These are phyloP conservation scores for Malacoctenus gilli DNA, from an alignment of 2,797 vertebrate genomes.

Conservation along the genomic window DNA sequence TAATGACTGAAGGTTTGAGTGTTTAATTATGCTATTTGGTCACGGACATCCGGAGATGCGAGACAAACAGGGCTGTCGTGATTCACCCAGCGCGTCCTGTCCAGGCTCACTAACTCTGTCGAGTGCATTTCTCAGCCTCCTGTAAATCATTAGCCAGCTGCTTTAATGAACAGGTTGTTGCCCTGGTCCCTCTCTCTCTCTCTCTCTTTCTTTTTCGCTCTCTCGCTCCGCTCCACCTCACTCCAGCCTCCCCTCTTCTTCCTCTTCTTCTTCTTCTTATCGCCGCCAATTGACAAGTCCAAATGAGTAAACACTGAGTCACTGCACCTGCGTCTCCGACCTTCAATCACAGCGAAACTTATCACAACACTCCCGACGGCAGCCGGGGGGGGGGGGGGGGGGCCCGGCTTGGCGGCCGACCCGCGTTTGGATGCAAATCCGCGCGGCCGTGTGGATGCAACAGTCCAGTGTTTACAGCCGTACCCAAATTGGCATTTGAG, in stretches of 20 bases:
- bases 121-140: slow-evolving; percentile 57
- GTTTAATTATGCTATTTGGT: slow-evolving; percentile 7
- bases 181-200: slow-evolving; percentile 8
- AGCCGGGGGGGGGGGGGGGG: no score
- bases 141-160: slow-evolving; percentile 75
- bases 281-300: slow-evolving; percentile 65
- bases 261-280: no score
- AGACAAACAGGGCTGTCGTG: slow-evolving; percentile 29
- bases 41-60: no score
- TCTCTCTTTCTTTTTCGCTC: no score
- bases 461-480: slow-evolving; percentile 3
- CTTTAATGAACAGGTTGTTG: slow-evolving; percentile 64
- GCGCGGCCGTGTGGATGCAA: no score
- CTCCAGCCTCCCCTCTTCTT: slow-evolving; percentile 14
- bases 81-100: slow-evolving; percentile 40
- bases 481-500: slow-evolving; percentile 10
- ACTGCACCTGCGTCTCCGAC: slow-evolving; percentile 63
- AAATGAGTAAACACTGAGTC: slow-evolving; percentile 78
- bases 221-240: slow-evolving; percentile 9
- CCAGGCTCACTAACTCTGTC: slow-evolving; percentile 48
- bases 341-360: slow-evolving; percentile 71
- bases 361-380: slow-evolving; percentile 52
- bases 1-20: neutral
- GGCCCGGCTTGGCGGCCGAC: no score
- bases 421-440: no score